Evolutionary conservation across 2,888 invertebrate genomes (phyloP).

Genomic region (Dysmachus trigonus): DNA sequence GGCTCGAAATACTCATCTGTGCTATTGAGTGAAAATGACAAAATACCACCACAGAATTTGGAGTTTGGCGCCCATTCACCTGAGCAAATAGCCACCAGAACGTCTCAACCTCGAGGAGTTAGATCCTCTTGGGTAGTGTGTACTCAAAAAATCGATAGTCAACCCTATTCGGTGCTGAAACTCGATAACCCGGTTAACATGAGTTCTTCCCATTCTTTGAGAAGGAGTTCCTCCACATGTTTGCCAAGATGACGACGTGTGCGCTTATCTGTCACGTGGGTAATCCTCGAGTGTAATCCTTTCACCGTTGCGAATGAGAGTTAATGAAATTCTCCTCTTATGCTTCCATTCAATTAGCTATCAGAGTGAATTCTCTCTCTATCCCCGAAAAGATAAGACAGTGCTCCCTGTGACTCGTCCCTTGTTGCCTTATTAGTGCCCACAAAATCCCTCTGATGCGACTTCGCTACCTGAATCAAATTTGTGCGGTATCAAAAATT

Average conservation of each 20-base stretch:
- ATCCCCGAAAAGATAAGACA: no score
- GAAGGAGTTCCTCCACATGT: not conserved
- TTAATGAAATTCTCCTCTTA: constrained; percentile 16
- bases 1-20: not conserved
- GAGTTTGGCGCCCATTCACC: not conserved
- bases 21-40: not conserved
- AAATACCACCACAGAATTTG: not conserved
- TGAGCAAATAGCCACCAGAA: not conserved
- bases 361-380: not conserved
- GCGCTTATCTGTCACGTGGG: not conserved
- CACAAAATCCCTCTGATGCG: not conserved
- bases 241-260: not conserved
- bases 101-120: not conserved
- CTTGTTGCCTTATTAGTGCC: not conserved
- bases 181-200: not conserved
- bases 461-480: not conserved
- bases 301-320: not conserved
- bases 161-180: not conserved
- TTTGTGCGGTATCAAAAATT: not conserved
- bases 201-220: not conserved
- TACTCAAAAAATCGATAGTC: constrained; percentile 11
- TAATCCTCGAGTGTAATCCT: not conserved
- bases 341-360: not conserved
- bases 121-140: not conserved
- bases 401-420: no score